Conservation (phyloP, 1,140 invertebrate genomes). For the Neodiprion lecontei region DNA sequence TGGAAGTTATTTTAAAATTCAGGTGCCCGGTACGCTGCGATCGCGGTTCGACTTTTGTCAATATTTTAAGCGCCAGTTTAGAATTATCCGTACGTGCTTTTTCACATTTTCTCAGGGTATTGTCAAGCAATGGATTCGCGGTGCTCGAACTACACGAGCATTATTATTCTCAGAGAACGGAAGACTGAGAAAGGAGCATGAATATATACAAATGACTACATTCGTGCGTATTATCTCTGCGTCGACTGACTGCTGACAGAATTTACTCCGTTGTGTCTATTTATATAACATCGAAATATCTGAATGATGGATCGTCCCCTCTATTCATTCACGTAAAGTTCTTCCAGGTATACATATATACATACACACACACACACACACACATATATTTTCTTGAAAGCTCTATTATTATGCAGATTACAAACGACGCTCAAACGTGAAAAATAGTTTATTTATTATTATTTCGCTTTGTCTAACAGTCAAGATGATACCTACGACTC, state of each 20-base stretch:
- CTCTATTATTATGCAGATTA: too few relatives aligned
- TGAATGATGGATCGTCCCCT: constrained; percentile 45
- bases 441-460: too few relatives aligned
- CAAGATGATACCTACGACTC: too few relatives aligned
- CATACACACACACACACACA: too few relatives aligned
- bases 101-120: too few relatives aligned
- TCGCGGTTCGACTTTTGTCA: neutral
- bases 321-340: constrained; percentile 3
- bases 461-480: too few relatives aligned
- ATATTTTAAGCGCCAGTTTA: neutral
- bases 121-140: too few relatives aligned
- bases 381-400: too few relatives aligned
- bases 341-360: neutral
- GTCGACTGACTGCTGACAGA: neutral
- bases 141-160: neutral
- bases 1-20: constrained; percentile 1
- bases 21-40: neutral
- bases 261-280: constrained; percentile 48
- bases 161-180: neutral
- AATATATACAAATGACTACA: neutral
- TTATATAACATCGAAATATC: constrained; percentile 46
- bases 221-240: neutral
- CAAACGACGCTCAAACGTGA: too few relatives aligned
- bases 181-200: constrained; percentile 5
- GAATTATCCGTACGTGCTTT: too few relatives aligned